phyloP scores from a whole-genome alignment of 2,888 invertebrate species.

The Platycnemis pennipes region DNA sequence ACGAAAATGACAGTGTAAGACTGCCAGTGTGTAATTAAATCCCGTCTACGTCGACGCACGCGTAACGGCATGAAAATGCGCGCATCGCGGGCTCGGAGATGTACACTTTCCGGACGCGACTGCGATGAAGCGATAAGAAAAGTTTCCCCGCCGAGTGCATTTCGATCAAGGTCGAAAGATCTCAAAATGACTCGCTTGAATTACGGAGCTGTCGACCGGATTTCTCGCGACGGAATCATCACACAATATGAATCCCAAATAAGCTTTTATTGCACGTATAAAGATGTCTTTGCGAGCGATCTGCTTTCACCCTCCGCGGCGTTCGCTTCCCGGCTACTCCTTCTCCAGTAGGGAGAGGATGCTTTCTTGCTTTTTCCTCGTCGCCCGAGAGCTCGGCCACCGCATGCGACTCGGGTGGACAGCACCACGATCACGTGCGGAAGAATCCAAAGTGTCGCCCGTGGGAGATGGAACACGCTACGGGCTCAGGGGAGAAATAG shows the following conservation, averaged over 20 bases:
- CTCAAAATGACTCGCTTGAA: neutral
- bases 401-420: neutral
- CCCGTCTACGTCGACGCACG: too few species aligned
- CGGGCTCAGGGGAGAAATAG: too few species aligned
- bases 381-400: neutral
- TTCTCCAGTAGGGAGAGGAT: too few species aligned
- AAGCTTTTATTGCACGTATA: neutral
- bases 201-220: neutral
- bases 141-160: conserved; percentile 18
- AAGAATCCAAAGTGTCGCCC: neutral
- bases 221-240: neutral
- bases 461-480: neutral
- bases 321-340: neutral
- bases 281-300: neutral
- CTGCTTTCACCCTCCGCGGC: neutral
- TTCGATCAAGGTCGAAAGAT: neutral
- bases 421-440: neutral
- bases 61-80: too few species aligned
- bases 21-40: too few species aligned
- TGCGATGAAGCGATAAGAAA: neutral
- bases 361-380: too few species aligned
- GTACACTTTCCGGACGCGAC: neutral
- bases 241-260: conserved; percentile 36
- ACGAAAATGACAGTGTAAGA: too few species aligned
- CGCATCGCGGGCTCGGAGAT: too few species aligned